Conservation (phyloP, 2,113 vertebrate species). For the Regulus satrapa region DNA sequence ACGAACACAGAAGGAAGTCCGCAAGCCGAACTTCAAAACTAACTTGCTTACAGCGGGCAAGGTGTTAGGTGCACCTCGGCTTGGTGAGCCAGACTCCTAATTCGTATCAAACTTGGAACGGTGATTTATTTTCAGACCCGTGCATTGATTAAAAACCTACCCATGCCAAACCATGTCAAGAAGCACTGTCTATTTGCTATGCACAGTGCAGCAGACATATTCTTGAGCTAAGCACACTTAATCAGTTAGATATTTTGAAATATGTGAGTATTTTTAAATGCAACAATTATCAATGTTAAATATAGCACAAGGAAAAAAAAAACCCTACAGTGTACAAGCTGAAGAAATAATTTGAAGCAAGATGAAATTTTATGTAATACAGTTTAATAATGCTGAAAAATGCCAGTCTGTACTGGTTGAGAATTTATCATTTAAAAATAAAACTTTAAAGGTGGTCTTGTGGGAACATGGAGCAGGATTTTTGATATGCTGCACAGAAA, state of each 20-base stretch:
- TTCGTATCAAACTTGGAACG: not conserved
- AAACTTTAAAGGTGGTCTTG: not conserved
- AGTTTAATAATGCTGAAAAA: not conserved
- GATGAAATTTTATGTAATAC: not conserved
- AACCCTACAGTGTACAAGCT: not conserved
- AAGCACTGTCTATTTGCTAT: not conserved
- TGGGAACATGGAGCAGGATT: not conserved
- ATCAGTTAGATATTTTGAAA: not conserved
- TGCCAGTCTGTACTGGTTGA: not conserved
- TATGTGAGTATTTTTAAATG: not conserved
- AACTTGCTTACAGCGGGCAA: not conserved
- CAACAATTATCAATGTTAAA: not conserved
- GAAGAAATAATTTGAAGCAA: not conserved
- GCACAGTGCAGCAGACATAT: not conserved
- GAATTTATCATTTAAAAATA: not conserved
- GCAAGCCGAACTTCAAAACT: not conserved
- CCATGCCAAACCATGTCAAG: not conserved
- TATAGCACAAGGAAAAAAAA: not conserved
- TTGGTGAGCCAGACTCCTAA: rapidly evolving
- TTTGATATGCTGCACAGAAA: not conserved
- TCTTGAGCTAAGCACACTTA: not conserved
- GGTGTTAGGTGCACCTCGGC: not conserved
- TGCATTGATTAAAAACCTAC: not conserved
- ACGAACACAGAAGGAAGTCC: not conserved
- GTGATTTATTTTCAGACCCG: not conserved